These are phyloP conservation scores for Drosophila paramelanica DNA, from an alignment of 2,888 invertebrate species.

Conservation along the genomic window DNA sequence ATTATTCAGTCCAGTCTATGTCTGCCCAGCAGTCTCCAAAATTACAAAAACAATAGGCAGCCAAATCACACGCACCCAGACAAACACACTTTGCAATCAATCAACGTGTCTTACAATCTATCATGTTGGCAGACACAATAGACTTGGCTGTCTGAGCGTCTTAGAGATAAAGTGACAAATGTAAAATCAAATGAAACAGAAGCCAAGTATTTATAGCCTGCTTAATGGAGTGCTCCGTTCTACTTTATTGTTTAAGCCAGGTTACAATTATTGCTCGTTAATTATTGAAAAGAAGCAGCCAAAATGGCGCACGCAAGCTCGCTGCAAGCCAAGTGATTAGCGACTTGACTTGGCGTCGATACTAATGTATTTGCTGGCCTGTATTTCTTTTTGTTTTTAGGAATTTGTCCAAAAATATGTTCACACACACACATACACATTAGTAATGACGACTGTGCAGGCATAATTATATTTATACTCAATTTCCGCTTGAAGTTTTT, in stretches of 20 bases:
- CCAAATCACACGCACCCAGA: slow-evolving; percentile 35
- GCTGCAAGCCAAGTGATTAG: slow-evolving; percentile 22
- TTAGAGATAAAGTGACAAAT: slow-evolving; percentile 28
- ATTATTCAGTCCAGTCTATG: slow-evolving; percentile 40
- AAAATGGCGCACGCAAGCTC: slow-evolving; percentile 41
- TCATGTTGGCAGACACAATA: slow-evolving; percentile 37
- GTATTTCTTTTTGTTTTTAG: slow-evolving; percentile 21
- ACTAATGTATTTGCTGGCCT: slow-evolving; percentile 30
- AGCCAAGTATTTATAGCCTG: slow-evolving; percentile 6
- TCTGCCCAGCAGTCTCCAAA: slow-evolving; percentile 1
- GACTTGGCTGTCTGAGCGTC: slow-evolving; percentile 4
- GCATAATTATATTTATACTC: slow-evolving; percentile 76
- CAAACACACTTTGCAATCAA: slow-evolving; percentile 59
- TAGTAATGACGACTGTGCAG: slow-evolving; percentile 58
- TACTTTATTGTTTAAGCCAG: slow-evolving; percentile 24
- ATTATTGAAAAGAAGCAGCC: slow-evolving; percentile 55
- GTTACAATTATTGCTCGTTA: slow-evolving; percentile 58
- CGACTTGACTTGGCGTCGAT: slow-evolving; percentile 15
- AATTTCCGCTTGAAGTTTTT: slow-evolving; percentile 75
- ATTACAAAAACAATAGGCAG: slow-evolving; percentile 38
- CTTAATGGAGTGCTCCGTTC: neutral
- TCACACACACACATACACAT: slow-evolving; percentile 16
- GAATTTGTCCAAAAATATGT: slow-evolving; percentile 16
- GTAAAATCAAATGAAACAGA: slow-evolving; percentile 29
- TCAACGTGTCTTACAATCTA: slow-evolving; percentile 50